phyloP scores from a whole-genome alignment of 1,140 invertebrate species.

The Dufourea novaeangliae region DNA sequence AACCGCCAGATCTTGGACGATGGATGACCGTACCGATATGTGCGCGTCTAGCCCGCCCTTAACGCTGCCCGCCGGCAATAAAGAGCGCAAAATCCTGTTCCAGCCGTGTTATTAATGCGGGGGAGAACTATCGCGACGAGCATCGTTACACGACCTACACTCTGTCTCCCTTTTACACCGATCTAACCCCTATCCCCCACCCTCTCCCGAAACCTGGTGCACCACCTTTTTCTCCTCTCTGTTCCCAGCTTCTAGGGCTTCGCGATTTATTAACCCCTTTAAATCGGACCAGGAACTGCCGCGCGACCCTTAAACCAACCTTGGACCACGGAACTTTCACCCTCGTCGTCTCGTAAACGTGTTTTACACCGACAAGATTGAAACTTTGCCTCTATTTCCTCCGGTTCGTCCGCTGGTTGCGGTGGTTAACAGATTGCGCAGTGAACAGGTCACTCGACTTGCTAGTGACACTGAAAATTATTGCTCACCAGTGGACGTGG shows the following conservation, averaged over 20 bases:
- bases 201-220: not conserved
- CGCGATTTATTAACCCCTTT: constrained; percentile 56
- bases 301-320: not conserved
- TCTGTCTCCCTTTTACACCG: constrained; percentile 23
- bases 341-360: not conserved
- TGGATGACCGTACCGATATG: constrained; percentile 65
- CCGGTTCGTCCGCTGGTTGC: too few species aligned
- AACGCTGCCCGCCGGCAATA: constrained; percentile 61
- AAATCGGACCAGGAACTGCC: constrained; percentile 32
- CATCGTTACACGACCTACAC: constrained; percentile 45
- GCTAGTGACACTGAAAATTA: too few species aligned
- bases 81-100: constrained; percentile 67
- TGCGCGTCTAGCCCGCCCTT: constrained; percentile 46
- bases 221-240: not conserved
- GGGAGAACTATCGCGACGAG: constrained; percentile 59
- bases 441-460: too few species aligned
- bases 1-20: constrained; percentile 67
- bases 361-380: not conserved
- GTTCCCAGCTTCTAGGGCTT: not conserved
- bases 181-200: too few species aligned
- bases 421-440: too few species aligned
- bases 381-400: not conserved
- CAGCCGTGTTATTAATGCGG: constrained; percentile 65
- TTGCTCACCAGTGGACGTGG: too few species aligned
- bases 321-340: not conserved